A percentile compares a stretch with the other conserved stretches of the same genome.
phyloP scores from a whole-genome alignment of 2,888 invertebrate genomes.

The Pachliopta kotzebuea region DNA sequence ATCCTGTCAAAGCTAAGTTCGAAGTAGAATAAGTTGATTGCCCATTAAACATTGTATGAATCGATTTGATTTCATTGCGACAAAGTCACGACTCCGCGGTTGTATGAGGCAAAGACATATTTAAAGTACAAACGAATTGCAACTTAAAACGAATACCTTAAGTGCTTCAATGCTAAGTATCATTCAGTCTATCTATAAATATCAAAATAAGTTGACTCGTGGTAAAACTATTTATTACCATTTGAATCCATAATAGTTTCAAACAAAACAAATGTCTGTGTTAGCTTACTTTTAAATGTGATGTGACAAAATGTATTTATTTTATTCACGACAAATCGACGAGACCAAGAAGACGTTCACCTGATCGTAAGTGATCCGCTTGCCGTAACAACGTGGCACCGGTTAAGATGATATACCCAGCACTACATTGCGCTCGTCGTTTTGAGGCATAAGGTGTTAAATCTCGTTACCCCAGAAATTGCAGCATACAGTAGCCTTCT shows the following conservation, averaged over 20 bases:
- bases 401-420: too few relatives aligned
- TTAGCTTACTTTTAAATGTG: background rate
- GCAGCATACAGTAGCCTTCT: too few relatives aligned
- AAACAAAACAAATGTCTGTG: background rate
- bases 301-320: too few relatives aligned
- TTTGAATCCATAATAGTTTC: background rate
- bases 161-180: background rate
- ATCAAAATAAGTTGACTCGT: constrained; percentile 4
- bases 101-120: background rate
- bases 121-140: background rate
- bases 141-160: constrained; percentile 5
- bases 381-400: too few relatives aligned
- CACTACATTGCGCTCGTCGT: too few relatives aligned
- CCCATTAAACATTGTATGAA: constrained; percentile 41
- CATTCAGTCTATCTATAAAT: background rate
- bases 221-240: constrained; percentile 1
- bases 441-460: too few relatives aligned
- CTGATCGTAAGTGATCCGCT: too few relatives aligned
- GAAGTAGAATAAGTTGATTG: constrained; percentile 34
- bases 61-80: constrained; percentile 32
- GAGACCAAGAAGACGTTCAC: too few relatives aligned
- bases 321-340: too few relatives aligned
- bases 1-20: constrained; percentile 16
- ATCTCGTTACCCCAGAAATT: too few relatives aligned
- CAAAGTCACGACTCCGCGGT: constrained; percentile 22